These are phyloP conservation scores for Phylloscopus whistleri DNA, from an alignment of 2,113 vertebrate genomes.

Conservation along the genomic window DNA sequence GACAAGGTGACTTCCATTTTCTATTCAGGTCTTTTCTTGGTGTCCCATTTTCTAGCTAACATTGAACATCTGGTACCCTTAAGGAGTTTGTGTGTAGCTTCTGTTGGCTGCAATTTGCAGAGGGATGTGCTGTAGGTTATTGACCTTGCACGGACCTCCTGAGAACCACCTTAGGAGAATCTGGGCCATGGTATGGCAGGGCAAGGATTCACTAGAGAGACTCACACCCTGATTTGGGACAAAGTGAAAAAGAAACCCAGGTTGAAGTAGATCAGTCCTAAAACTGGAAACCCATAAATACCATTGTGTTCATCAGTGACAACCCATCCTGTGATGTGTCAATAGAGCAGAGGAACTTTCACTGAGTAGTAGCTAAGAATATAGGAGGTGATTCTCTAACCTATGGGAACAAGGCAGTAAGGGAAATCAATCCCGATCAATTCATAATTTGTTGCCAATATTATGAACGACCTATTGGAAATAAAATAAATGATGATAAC, in stretches of 20 bases:
- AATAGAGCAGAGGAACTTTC: not conserved
- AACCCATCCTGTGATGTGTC: not conserved
- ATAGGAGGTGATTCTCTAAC: not conserved
- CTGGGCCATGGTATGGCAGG: not conserved
- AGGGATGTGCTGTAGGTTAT: too few relatives aligned
- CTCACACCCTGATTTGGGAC: not conserved
- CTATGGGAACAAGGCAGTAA: not conserved
- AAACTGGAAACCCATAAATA: not conserved
- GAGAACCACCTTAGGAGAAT: not conserved
- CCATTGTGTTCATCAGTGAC: not conserved
- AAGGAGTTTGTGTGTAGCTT: too few relatives aligned
- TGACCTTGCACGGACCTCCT: not conserved
- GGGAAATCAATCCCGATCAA: not conserved
- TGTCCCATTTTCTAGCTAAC: not conserved
- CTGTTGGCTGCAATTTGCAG: too few relatives aligned
- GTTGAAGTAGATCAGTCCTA: not conserved
- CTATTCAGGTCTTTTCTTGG: not conserved
- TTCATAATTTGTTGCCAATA: not conserved
- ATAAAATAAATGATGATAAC: not conserved
- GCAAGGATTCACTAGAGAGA: not conserved
- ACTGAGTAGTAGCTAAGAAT: not conserved
- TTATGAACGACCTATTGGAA: not conserved
- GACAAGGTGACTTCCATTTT: not conserved
- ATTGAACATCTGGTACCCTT: not conserved
- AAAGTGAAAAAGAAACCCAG: not conserved